Evolutionary conservation across 2,888 invertebrate species (phyloP).

Genomic region (Epistrophella euchroma): DNA sequence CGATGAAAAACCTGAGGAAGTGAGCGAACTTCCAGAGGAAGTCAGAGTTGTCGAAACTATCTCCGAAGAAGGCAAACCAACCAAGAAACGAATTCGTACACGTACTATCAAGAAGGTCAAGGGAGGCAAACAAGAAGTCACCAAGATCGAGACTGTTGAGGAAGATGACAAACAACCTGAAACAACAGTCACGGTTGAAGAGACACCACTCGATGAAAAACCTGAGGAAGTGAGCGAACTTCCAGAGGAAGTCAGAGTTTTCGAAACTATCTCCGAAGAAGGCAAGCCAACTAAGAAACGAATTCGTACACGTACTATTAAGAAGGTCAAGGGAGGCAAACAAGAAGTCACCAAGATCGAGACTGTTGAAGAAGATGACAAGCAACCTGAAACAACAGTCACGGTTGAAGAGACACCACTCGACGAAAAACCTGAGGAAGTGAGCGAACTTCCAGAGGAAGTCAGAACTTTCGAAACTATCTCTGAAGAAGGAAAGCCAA

Average conservation of each 20-base stretch:
- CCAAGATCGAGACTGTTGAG: conserved; percentile 56
- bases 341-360: conserved; percentile 62
- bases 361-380: conserved; percentile 58
- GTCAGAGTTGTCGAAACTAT: conserved; percentile 30
- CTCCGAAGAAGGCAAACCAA: conserved; percentile 53
- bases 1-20: conserved; percentile 50
- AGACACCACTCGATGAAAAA: conserved; percentile 45
- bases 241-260: conserved; percentile 42
- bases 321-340: conserved; percentile 54
- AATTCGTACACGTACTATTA: conserved; percentile 56
- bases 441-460: conserved; percentile 47
- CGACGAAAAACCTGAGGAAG: conserved; percentile 44
- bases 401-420: conserved; percentile 48
- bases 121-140: conserved; percentile 59
- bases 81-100: conserved; percentile 44
- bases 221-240: conserved; percentile 45
- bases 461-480: conserved; percentile 33
- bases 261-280: conserved; percentile 44
- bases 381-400: conserved; percentile 50
- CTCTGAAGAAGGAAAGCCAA: conserved; percentile 52
- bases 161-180: conserved; percentile 55
- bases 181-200: conserved; percentile 54
- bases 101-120: conserved; percentile 48
- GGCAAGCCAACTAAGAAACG: conserved; percentile 51
- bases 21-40: conserved; percentile 49